Conservation (phyloP, 1,140 invertebrate genomes). For the Orchestia grillus region DNA sequence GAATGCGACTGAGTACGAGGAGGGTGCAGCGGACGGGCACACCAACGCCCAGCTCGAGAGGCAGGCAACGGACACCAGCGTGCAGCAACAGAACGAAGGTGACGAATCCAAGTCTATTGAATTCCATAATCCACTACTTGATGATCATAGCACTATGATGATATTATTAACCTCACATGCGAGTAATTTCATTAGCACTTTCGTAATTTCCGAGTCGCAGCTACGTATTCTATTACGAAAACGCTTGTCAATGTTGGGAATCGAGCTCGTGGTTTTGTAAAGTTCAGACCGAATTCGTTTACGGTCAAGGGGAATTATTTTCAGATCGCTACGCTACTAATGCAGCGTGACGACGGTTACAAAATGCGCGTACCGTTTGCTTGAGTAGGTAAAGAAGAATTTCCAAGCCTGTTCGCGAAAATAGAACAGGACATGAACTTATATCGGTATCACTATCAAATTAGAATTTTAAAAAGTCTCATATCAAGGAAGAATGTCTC, state of each 20-base stretch:
- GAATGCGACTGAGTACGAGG: slow-evolving; percentile 51
- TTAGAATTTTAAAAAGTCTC: neutral
- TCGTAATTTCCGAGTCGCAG: too few relatives aligned
- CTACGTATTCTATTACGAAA: too few relatives aligned
- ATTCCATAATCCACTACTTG: too few relatives aligned
- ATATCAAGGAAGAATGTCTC: neutral
- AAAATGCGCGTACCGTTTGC: neutral
- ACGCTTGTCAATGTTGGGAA: too few relatives aligned
- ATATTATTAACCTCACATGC: too few relatives aligned
- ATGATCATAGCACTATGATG: too few relatives aligned
- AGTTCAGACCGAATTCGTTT: neutral
- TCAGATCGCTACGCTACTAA: neutral
- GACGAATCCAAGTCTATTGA: neutral
- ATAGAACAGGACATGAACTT: neutral
- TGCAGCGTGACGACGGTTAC: neutral
- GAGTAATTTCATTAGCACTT: too few relatives aligned
- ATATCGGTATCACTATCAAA: neutral
- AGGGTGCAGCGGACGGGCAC: slow-evolving; percentile 20
- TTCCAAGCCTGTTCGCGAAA: neutral
- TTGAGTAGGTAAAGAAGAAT: neutral
- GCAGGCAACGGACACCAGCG: slow-evolving; percentile 47
- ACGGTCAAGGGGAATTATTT: neutral
- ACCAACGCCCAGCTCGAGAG: neutral
- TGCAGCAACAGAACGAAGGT: slow-evolving; percentile 62
- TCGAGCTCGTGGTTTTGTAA: too few relatives aligned